Conservation (phyloP, 2,113 vertebrate genomes). For the Myanophis thanlyinensis region DNA sequence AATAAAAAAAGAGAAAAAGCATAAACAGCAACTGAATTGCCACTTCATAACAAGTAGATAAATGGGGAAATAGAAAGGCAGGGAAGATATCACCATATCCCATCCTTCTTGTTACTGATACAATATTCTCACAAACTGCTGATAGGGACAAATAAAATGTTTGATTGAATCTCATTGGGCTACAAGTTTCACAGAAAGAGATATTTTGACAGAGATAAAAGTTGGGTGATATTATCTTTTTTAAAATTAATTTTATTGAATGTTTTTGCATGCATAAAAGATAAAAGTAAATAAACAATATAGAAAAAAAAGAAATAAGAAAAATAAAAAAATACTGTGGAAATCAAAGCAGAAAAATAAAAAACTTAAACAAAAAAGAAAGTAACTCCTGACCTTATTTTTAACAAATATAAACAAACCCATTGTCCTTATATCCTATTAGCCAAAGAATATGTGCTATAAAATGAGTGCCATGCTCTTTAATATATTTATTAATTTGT, state of each 20-base stretch:
- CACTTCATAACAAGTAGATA: neutral
- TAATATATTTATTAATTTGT: neutral
- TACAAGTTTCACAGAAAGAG: neutral
- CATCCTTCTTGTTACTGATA: neutral
- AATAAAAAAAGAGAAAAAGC: neutral
- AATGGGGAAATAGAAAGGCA: no score
- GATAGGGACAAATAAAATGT: neutral
- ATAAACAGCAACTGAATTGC: neutral
- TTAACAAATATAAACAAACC: neutral
- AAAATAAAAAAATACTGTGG: neutral
- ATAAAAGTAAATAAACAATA: neutral
- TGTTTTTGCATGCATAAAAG: neutral
- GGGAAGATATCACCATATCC: neutral
- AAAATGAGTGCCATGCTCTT: neutral
- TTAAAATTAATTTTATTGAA: neutral
- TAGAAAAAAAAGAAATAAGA: neutral
- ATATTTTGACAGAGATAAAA: neutral
- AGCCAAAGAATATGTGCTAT: neutral
- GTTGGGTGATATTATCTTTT: neutral
- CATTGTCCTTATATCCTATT: neutral
- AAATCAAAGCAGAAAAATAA: neutral
- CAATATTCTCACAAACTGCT: neutral
- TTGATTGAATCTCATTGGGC: neutral
- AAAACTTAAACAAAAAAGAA: neutral
- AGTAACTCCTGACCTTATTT: neutral